Evolutionary conservation across 2,113 vertebrate species (phyloP), one percentile per base, ranked within the genome.

Genomic region (Pituophis catenifer): DNA sequence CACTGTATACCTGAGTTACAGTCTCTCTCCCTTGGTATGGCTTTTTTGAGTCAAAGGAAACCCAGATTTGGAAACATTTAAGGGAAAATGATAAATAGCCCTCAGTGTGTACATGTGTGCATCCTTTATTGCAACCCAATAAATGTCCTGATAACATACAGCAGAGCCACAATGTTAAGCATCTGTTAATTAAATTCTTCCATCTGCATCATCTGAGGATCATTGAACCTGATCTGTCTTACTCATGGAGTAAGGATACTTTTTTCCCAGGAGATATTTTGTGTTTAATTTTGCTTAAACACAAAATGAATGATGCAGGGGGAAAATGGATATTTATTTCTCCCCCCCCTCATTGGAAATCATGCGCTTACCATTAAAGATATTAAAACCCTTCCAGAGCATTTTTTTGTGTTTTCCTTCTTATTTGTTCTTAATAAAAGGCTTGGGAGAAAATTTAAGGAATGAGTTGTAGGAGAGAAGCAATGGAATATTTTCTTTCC

Each of bases 121-220:
- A 38, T 12, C 55, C 29, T 93, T 93, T 93, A 93, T 62, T 90
- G 75, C 89, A 90, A 75, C 38, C 89, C 89, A 90, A 86, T 93
- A 93, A 90, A 93, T 93, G 88, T 90, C 92, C 88, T 57, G 89
- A 90, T 86, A 93, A 90, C 89, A 90, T 90, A 93, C 70, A 93
- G 62, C 54, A 58, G 55, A 90, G 48, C 59, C 75, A 86, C 29
- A 17, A 55, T 75, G 89, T 90, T 81, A 93, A 29, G 86, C 29
- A 90, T 93, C 89, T 93, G 92, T 62, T 93, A 93, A 93, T 93
- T 93, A 90, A 90, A 93, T 57, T 86, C 52, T 93, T 90, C 55
- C 89, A 86, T 90, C 89, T 93, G 89, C 48, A 24, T 48, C 75
- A 93, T 90, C 70, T 86, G 75, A 90, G 86, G 88, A 93, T 85